Conservation (phyloP, 2,797 vertebrate species). For the Petrocephalus sullivani region DNA sequence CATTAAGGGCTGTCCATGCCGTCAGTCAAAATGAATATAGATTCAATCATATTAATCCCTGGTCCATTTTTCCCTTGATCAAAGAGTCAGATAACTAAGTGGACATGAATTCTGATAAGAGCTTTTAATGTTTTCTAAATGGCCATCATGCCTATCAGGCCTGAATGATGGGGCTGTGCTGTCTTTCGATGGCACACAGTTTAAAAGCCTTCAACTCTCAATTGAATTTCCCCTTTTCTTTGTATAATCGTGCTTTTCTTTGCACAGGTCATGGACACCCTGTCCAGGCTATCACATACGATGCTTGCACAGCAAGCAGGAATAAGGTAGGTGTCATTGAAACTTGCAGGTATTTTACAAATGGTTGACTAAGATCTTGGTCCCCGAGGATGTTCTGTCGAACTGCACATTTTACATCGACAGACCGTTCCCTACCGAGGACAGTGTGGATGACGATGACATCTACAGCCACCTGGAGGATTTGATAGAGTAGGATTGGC, state of each 20-base stretch:
- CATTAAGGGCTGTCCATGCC: background rate
- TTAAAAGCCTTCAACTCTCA: background rate
- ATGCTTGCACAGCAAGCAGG: conserved; percentile 71
- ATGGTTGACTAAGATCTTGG: background rate
- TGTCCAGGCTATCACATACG: conserved; percentile 86
- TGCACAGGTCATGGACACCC: conserved; percentile 85
- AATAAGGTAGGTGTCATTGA: conserved; percentile 68
- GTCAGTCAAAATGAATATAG: background rate
- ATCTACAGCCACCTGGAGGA: conserved; percentile 93
- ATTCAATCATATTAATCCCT: background rate
- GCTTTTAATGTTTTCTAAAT: background rate
- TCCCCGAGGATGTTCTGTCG: background rate
- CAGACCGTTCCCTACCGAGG: conserved; percentile 90
- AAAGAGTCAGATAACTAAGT: background rate
- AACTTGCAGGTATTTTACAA: background rate
- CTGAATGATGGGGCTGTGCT: background rate
- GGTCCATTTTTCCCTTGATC: background rate
- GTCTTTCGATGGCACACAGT: background rate
- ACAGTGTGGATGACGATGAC: conserved; percentile 81
- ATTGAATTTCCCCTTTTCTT: background rate
- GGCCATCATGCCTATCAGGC: background rate
- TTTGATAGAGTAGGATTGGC: conserved; percentile 81
- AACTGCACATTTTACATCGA: background rate
- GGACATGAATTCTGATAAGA: background rate
- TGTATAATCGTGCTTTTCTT: background rate